phyloP scores from a whole-genome alignment of 2,113 vertebrate genomes.

The Coracopsis vasa region DNA sequence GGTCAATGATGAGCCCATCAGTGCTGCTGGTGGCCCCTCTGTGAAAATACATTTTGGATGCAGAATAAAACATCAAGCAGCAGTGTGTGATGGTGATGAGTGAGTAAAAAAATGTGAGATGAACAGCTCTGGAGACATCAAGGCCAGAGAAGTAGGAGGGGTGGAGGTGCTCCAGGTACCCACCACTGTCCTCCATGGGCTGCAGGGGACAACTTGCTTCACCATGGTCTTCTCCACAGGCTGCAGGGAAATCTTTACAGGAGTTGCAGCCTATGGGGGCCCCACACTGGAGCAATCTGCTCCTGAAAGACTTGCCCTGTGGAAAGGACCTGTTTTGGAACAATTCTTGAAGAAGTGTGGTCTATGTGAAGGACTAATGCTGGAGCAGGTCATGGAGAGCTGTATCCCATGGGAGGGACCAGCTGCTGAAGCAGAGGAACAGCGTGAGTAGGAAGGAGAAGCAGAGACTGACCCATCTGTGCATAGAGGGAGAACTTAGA shows the following conservation, averaged over 20 bases:
- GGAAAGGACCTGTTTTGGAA: not conserved
- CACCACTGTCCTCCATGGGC: not conserved
- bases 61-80: not conserved
- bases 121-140: not conserved
- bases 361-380: not conserved
- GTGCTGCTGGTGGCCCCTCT: not conserved
- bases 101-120: not conserved
- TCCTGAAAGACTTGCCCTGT: not conserved
- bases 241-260: not conserved
- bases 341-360: not conserved
- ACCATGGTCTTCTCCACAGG: not conserved
- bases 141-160: not conserved
- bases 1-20: not conserved
- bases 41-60: not conserved
- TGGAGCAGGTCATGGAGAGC: not conserved
- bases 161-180: not conserved
- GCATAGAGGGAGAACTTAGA: not conserved
- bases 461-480: not conserved
- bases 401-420: not conserved
- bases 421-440: not conserved
- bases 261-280: fast-evolving
- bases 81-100: not conserved
- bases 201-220: not conserved
- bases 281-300: not conserved
- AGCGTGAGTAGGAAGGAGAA: not conserved